Base-by-base conservation (phyloP, 2,888 invertebrate species). In the Mesorhabditis sp. region DNA sequence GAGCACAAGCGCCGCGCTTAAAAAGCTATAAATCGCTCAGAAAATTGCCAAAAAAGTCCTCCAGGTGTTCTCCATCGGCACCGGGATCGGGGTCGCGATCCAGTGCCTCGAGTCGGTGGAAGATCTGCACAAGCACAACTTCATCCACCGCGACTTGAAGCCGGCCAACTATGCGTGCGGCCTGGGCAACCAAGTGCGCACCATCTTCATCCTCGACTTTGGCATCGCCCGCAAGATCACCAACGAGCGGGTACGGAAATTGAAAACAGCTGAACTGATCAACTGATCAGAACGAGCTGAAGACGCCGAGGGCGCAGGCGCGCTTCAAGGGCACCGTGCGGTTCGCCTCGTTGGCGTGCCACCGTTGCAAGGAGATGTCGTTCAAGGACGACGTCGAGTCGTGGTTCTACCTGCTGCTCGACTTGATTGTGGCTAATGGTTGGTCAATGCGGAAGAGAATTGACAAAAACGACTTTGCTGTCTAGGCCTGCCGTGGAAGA, bases 401-500 rank as follows among this genome's bases (percentile, higher is more conserved):
- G 15, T 78, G 78, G 78, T 68, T 76, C 70, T 78, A 78, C 66
- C 69, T 78, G 42, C 67, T 78, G 41, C 62, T 78, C 43, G 78
- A 78, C 42, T 67, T 78, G 50, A 70, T 78, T 41, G 65, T 70
- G 10, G 50, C 50, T 13, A 50, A 7, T 13, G 74, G 78, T 28
- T 28, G 28, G 28, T 28, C 28, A 28, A 28, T 28, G 28, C 28
- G 28, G 28, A 28, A 28, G 28, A 28, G 28, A 28, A 28, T 28
- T 28, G 28, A 28, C 28, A 28, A 28, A 28, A 28, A 28, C 28
- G 28, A 28, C 28, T 41, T 63, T 63, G n/a, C 15, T 44, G 15
- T 66, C 62, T 44, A 70, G 81, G 81, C 6, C 72, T 82, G 13
- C 81, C 82, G 4, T 83, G 83, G 83, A 74, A 73, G 44, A 71